Conservation (phyloP, 2,888 invertebrate genomes). For the Camptogramma bilineatum region DNA sequence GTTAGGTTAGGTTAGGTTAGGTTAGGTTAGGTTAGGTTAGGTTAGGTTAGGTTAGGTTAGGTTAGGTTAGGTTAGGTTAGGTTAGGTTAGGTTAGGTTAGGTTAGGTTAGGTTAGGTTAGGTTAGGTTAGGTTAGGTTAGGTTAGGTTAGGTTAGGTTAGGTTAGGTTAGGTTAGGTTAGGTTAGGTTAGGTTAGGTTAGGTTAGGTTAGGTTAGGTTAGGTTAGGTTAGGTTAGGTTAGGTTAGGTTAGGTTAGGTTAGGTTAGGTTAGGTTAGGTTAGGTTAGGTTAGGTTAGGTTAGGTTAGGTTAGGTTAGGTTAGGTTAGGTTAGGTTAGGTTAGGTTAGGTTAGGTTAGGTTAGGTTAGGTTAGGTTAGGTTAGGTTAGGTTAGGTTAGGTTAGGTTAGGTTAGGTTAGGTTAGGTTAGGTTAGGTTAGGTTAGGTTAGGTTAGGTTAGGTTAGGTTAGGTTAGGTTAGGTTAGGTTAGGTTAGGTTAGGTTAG, state of each 20-base stretch:
- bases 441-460: slow-evolving; percentile 45
- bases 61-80: too few relatives aligned
- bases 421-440: slow-evolving; percentile 43
- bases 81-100: too few relatives aligned
- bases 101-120: slow-evolving; percentile 39
- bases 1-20: too few relatives aligned
- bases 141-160: slow-evolving; percentile 31
- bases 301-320: slow-evolving; percentile 35
- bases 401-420: slow-evolving; percentile 46
- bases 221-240: slow-evolving; percentile 16
- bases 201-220: slow-evolving; percentile 16
- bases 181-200: slow-evolving; percentile 40
- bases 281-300: slow-evolving; percentile 39
- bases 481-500: slow-evolving; percentile 48
- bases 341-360: slow-evolving; percentile 39
- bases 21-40: too few relatives aligned
- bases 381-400: slow-evolving; percentile 41
- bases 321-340: slow-evolving; percentile 46
- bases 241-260: slow-evolving; percentile 15
- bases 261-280: slow-evolving; percentile 21
- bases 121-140: slow-evolving; percentile 37
- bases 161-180: slow-evolving; percentile 40
- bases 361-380: slow-evolving; percentile 31
- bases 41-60: too few relatives aligned
- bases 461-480: slow-evolving; percentile 49